Evolutionary conservation across 2,113 vertebrate genomes (phyloP).

Genomic region (Oxyura jamaicensis): DNA sequence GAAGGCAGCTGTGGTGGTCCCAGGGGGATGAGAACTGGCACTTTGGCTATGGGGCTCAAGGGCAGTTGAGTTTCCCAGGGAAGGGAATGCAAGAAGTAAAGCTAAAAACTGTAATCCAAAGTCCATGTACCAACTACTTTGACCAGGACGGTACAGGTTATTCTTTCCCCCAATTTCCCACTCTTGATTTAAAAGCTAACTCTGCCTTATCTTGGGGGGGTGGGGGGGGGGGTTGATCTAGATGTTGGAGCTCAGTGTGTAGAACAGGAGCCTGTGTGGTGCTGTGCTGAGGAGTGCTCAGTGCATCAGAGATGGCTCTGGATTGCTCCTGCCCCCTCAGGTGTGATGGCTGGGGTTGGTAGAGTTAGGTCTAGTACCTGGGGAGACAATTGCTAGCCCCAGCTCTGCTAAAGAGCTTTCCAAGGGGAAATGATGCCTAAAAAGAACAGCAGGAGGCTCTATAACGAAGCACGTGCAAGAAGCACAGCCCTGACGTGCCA

Average conservation of each 20-base stretch:
- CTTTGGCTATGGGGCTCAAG: accelerated
- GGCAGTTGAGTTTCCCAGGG: neutral
- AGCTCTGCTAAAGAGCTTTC: neutral
- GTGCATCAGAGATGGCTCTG: no score
- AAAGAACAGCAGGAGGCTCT: neutral
- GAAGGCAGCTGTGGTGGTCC: no score
- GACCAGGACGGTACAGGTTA: accelerated
- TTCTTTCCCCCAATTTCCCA: neutral
- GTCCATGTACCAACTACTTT: accelerated
- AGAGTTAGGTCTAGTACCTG: no score
- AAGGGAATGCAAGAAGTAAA: neutral
- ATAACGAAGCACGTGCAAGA: accelerated
- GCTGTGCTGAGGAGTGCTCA: neutral
- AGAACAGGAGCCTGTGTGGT: neutral
- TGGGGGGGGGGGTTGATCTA: neutral
- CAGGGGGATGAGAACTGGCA: accelerated
- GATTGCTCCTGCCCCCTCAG: neutral
- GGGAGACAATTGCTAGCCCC: accelerated
- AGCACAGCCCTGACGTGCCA: neutral
- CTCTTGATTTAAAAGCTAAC: neutral
- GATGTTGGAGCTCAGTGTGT: neutral
- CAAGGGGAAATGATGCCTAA: neutral
- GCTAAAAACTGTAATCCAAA: accelerated
- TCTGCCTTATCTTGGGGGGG: no score
- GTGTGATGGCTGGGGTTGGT: no score